phyloP scores from a whole-genome alignment of 2,113 vertebrate genomes.

The Shinisaurus crocodilurus region DNA sequence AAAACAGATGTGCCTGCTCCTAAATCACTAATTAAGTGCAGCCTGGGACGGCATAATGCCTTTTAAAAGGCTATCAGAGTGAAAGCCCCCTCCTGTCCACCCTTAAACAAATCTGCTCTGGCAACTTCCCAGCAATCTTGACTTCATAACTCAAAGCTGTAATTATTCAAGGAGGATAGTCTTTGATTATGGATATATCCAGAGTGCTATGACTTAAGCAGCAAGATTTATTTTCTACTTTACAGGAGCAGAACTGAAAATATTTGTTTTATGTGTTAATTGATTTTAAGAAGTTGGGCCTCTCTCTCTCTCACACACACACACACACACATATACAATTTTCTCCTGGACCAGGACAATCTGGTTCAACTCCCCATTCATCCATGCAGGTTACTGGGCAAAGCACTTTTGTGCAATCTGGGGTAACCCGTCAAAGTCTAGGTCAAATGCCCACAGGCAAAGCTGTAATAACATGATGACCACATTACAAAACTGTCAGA shows the following conservation, averaged over 20 bases:
- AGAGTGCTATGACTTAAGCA: slow-evolving; percentile 27
- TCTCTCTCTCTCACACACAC: neutral
- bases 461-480: neutral
- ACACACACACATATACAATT: neutral
- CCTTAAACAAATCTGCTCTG: slow-evolving; percentile 66
- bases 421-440: neutral
- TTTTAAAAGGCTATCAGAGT: slow-evolving; percentile 65
- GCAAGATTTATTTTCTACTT: slow-evolving; percentile 52
- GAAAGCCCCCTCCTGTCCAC: slow-evolving; percentile 7
- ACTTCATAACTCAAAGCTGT: slow-evolving; percentile 64
- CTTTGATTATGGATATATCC: slow-evolving; percentile 45
- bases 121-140: slow-evolving; percentile 56
- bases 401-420: neutral
- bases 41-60: slow-evolving; percentile 55
- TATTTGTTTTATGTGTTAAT: slow-evolving; percentile 42
- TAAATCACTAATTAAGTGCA: slow-evolving; percentile 71
- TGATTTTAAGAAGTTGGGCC: neutral
- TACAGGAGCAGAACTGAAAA: slow-evolving; percentile 40
- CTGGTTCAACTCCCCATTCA: neutral
- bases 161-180: slow-evolving; percentile 58
- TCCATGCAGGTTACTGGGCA: neutral
- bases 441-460: neutral
- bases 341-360: neutral
- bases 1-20: slow-evolving; percentile 61
- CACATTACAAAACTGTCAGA: neutral